Base-by-base conservation (phyloP, 2,888 invertebrate species). In the Vanessa cardui region DNA sequence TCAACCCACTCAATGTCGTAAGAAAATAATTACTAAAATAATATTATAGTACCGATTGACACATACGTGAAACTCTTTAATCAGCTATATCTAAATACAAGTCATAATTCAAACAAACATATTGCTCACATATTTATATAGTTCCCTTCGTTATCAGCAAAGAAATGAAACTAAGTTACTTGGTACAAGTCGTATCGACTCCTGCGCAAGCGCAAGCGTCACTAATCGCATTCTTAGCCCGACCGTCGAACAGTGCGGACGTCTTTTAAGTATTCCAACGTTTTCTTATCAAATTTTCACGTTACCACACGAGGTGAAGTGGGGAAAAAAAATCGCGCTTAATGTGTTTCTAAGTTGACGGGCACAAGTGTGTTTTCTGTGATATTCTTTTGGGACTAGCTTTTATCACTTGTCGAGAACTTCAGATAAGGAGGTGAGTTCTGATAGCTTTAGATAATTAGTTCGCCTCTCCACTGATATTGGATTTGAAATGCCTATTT, bases 381-480 rank as follows among this genome's bases (percentile, higher is more conserved):
- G 90, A 83, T 84, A 73, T 80, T 80, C 81, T 83, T 89, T 86
- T 78, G 83, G 88, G 85, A 83, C 80, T 62, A 68, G 68, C 70
- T 73, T 75, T 78, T 85, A 87, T 87, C 87, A 83, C 78, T 83
- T 79, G 81, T 82, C 83, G 79, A 80, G 85, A 76, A 83, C 85
- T 85, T 82, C 71, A 82, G 92, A 92, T 92, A 92, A 92, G 76
- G 73, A 90, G 92, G 91, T 92, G 89, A 92, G 91, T 83, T 65
- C 74, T 83, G 92, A 92, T 92, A 90, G 87, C 90, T 91, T 89
- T 83, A 83, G 89, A 90, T 90, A 90, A 89, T 89, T 89, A 87
- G 81, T 83, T 79, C 80, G 79, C 71, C 78, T 79, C 78, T 77
- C 72, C 73, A 77, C 74, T 78, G 77, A 75, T 77, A 73, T 70